Percentiles rank a stretch among this genome's conserved stretches.
Conservation (phyloP, 2,113 vertebrate species). For the Entosphenus tridentatus region DNA sequence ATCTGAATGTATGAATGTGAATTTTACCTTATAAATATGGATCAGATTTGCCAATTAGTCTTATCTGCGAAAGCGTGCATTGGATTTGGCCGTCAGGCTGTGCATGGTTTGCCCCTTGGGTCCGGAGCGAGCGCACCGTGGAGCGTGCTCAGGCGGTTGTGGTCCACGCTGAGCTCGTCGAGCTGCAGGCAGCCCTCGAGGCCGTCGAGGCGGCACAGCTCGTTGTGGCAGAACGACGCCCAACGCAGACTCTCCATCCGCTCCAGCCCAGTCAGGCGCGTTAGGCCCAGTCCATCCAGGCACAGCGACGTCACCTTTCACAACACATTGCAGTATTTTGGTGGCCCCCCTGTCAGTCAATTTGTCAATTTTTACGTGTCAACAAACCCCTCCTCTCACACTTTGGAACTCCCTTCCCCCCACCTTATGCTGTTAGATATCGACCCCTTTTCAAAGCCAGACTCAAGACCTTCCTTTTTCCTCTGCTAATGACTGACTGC, state of each 20-base stretch:
- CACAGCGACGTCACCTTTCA: conserved; percentile 42
- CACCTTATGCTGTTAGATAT: no score
- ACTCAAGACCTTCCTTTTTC: no score
- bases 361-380: background rate
- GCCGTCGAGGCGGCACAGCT: conserved; percentile 36
- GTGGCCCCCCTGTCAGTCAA: background rate
- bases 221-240: conserved; percentile 50
- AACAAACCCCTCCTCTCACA: no score
- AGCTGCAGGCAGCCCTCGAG: conserved; percentile 35
- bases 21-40: no score
- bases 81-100: no score
- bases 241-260: conserved; percentile 42
- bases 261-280: conserved; percentile 31
- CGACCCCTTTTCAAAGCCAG: no score
- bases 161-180: conserved; percentile 43
- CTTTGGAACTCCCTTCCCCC: no score
- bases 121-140: conserved; percentile 21
- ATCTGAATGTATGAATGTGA: no score
- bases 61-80: no score
- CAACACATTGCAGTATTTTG: conserved; percentile 10
- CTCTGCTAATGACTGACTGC: no score
- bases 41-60: no score
- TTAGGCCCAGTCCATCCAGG: conserved; percentile 40
- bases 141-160: conserved; percentile 38
- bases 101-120: no score